A percentile compares a stretch with the other conserved stretches of the same genome.
phyloP scores from a whole-genome alignment of 2,797 vertebrate genomes.

The Acipenser oxyrinchus region DNA sequence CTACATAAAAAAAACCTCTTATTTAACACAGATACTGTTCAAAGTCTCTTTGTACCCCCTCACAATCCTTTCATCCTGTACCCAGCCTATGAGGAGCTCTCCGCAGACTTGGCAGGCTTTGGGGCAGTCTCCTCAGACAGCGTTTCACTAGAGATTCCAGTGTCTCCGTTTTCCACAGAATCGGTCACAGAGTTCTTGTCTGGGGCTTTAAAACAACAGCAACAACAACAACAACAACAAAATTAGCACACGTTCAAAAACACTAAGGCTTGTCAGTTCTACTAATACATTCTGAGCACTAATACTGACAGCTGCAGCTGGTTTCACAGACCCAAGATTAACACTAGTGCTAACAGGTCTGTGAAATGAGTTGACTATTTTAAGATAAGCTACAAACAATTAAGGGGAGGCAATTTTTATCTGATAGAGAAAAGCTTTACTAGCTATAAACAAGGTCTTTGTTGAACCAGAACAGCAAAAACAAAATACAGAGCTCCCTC shows the following conservation, averaged over 20 bases:
- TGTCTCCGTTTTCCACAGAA: slow-evolving; percentile 75
- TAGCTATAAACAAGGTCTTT: no score
- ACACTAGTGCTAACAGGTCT: no score
- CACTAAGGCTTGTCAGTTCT: no score
- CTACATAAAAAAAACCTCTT: slow-evolving; percentile 26
- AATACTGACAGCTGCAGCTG: no score
- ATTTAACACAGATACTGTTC: slow-evolving; percentile 26
- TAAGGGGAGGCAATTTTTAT: no score
- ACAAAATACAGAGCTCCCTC: no score
- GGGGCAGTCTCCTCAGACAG: slow-evolving; percentile 64
- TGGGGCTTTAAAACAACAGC: slow-evolving; percentile 55
- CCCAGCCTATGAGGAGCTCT: slow-evolving; percentile 65
- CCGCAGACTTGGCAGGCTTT: slow-evolving; percentile 62
- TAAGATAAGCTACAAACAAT: no score
- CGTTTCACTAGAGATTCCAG: slow-evolving; percentile 63
- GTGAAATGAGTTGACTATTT: no score
- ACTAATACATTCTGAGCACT: no score
- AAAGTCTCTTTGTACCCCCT: slow-evolving; percentile 3
- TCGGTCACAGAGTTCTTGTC: slow-evolving; percentile 76
- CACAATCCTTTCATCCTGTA: not conserved
- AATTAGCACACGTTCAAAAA: not conserved
- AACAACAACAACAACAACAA: not conserved
- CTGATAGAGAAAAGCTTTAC: no score
- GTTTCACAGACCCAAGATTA: no score
- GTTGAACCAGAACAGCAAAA: no score